Base-by-base conservation (phyloP, 2,888 invertebrate species). In the Iselma pallidipennis region DNA sequence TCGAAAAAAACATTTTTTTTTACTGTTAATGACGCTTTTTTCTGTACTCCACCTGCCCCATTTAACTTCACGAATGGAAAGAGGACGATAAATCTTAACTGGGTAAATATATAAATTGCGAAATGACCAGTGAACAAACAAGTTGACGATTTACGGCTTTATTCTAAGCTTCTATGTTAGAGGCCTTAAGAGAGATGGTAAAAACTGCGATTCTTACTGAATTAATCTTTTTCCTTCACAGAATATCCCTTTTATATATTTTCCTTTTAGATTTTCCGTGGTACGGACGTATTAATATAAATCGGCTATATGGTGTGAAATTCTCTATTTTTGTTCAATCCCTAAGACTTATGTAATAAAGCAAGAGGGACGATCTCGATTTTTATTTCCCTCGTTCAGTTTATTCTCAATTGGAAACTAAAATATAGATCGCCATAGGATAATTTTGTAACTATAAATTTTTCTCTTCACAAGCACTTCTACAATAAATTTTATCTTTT, bases 111-210 rank as follows among this genome's bases (percentile, higher is more conserved):
- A 76, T 76, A 76, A 76, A 76, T 76, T 75, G 70, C 72, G 66
- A 76, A 76, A 76, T 76, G 75, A 75, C 76, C 75, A 69, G 73
- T 65, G 69, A 74, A 75, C 75, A 75, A 75, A 74, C 76, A 75
- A 71, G 66, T 69, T 51, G 67, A 63, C 70, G 70, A 75, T 75
- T 75, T 75, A 75, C 70, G 67, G 68, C 63, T 63, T 48, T 56
- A 58, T 56, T 57, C 57, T 63, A 57, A 60, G 59, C 63, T 57
- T 60, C 63, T 63, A 64, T 63, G 69, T 66, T 69, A 69, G 70
- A 71, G n/a, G 64, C 66, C 60, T 52, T 37, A 58, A 52, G 42
- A 59, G 63, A 59, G 60, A 66, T 55, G 53, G 62, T 61, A 71
- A 72, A 66, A 65, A 68, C 59, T 59, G 61, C 63, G 54, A 19